Percentiles rank a stretch among this genome's conserved stretches.
These are phyloP conservation scores for Masnerella sp. DNA, from an alignment of 2,888 invertebrate genomes.

Conservation along the genomic window DNA sequence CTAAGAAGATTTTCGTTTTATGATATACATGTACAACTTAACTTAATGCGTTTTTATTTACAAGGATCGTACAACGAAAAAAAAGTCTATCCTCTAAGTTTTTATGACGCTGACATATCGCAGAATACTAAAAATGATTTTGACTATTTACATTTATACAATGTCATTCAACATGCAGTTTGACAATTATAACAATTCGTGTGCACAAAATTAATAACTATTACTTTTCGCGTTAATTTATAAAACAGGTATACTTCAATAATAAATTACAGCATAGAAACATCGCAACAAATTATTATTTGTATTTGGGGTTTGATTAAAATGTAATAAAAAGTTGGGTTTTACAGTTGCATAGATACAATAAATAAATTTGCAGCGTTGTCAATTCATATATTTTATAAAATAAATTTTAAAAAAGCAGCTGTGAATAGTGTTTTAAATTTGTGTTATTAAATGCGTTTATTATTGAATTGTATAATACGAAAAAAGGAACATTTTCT, in stretches of 20 bases:
- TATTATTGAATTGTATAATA: conserved; percentile 5
- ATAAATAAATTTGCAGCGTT: background rate
- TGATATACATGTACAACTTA: conserved; percentile 68
- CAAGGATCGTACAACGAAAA: conserved; percentile 65
- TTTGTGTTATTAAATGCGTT: conserved; percentile 19
- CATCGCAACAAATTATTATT: background rate
- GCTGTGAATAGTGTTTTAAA: conserved; percentile 13
- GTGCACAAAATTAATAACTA: conserved; percentile 36
- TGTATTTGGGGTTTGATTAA: background rate
- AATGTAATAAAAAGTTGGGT: no score
- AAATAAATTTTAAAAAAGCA: no score
- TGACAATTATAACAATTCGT: conserved; percentile 69
- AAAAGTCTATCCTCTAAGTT: conserved; percentile 58
- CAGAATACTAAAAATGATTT: conserved; percentile 45
- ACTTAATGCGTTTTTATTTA: conserved; percentile 61
- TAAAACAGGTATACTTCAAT: conserved; percentile 36
- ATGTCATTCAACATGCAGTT: conserved; percentile 68
- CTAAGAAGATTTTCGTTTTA: conserved; percentile 67
- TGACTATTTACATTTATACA: conserved; percentile 74
- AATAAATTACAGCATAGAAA: conserved; percentile 1
- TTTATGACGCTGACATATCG: conserved; percentile 29
- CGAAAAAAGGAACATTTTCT: conserved; percentile 24
- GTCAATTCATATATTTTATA: no score
- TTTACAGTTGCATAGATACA: no score
- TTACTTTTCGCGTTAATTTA: conserved; percentile 21